Percentiles rank a stretch among this genome's conserved stretches.
phyloP scores from a whole-genome alignment of 2,113 vertebrate species.

The Etia nguti region DNA sequence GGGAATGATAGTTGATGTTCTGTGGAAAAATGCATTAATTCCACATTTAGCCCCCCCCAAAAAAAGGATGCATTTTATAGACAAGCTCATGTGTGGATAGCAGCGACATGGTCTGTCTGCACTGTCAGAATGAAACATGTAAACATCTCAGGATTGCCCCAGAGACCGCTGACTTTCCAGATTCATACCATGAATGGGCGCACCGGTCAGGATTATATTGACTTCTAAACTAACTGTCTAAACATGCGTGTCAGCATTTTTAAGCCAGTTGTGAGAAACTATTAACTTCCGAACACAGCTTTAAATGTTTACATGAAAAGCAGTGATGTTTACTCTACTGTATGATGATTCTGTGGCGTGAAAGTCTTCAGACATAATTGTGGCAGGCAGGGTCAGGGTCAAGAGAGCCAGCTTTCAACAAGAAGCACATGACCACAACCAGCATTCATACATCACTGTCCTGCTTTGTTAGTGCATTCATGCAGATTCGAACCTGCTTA shows the following conservation, averaged over 20 bases:
- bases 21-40: neutral
- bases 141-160: neutral
- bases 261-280: neutral
- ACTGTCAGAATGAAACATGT: neutral
- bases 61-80: neutral
- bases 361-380: constrained; percentile 47
- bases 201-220: neutral
- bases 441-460: constrained; percentile 9
- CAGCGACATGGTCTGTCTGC: neutral
- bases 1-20: neutral
- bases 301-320: neutral
- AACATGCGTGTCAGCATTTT: neutral
- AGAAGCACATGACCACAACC: constrained; percentile 38
- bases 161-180: neutral
- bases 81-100: neutral
- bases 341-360: neutral
- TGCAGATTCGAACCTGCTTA: neutral
- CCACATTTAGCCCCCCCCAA: neutral
- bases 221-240: neutral
- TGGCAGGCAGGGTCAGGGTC: constrained; percentile 38
- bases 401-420: constrained; percentile 26
- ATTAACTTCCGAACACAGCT: neutral
- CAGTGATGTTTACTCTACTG: neutral
- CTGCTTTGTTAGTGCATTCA: constrained; percentile 1
- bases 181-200: neutral